These are phyloP conservation scores for Neotoma lepida DNA, from an alignment of 2,113 vertebrate genomes.

Conservation along the genomic window DNA sequence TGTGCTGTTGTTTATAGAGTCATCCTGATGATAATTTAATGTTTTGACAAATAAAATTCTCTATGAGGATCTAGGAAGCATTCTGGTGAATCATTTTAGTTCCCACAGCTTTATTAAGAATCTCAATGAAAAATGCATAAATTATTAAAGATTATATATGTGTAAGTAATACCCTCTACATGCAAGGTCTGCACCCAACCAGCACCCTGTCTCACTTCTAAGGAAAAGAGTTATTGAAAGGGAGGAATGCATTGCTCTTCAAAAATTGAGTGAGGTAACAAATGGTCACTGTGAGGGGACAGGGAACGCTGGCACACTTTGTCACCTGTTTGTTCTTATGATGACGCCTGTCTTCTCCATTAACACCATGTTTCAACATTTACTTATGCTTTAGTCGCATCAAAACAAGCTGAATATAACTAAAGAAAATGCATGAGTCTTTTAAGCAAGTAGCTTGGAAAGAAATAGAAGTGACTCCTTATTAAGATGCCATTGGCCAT, in stretches of 20 bases:
- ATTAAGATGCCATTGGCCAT: constrained; percentile 41
- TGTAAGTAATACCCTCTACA: background rate
- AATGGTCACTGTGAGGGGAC: background rate
- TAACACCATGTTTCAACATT: background rate
- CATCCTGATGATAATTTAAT: constrained; percentile 28
- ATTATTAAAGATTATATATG: background rate
- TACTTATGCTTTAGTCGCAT: background rate
- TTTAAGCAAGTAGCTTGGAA: constrained; percentile 38
- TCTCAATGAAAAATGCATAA: background rate
- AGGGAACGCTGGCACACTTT: background rate
- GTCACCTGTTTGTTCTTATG: background rate
- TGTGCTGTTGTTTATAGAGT: background rate
- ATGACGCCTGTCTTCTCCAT: background rate
- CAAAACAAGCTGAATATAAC: constrained; percentile 21
- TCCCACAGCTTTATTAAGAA: background rate
- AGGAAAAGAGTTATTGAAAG: background rate
- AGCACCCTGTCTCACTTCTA: background rate
- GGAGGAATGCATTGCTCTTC: background rate
- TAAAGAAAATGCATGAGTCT: constrained; percentile 36
- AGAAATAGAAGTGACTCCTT: constrained; percentile 43
- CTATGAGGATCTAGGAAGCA: background rate
- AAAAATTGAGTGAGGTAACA: background rate
- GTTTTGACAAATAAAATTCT: constrained; percentile 49
- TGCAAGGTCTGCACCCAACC: background rate
- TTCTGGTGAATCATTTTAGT: background rate